Evolutionary conservation across 1,140 invertebrate species (phyloP).

Genomic region (Cyphomyrmex costatus): DNA sequence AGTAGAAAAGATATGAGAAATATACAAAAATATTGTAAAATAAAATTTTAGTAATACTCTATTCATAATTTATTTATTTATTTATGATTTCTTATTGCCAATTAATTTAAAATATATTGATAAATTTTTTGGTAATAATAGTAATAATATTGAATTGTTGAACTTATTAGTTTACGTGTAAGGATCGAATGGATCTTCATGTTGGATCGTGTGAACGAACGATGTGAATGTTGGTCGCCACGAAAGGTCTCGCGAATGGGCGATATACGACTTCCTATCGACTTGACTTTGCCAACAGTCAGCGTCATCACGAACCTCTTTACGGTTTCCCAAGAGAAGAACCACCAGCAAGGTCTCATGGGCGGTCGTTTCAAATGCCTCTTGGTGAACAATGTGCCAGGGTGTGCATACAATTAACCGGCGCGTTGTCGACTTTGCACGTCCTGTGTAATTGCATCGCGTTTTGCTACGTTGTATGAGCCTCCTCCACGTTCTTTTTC

Average conservation of each 20-base stretch:
- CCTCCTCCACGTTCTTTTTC: constrained; percentile 62
- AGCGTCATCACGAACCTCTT: constrained; percentile 57
- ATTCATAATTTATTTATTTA: background rate
- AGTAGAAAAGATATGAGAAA: background rate
- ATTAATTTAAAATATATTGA: background rate
- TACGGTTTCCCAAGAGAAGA: constrained; percentile 56
- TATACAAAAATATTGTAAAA: background rate
- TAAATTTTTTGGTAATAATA: background rate
- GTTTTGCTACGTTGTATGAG: constrained; percentile 78
- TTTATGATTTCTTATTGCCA: background rate
- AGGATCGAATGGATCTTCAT: background rate
- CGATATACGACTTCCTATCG: constrained; percentile 75
- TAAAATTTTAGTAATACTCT: background rate
- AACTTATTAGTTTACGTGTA: background rate
- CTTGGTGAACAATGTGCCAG: constrained; percentile 80
- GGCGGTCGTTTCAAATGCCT: constrained; percentile 69
- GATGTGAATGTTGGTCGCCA: constrained; percentile 33
- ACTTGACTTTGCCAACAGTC: constrained; percentile 52
- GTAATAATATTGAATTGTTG: constrained; percentile 4
- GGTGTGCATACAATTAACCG: constrained; percentile 82
- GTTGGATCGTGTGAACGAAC: constrained; percentile 44
- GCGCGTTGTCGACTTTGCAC: constrained; percentile 77
- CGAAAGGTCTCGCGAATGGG: constrained; percentile 63
- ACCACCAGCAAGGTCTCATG: constrained; percentile 62
- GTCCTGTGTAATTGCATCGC: constrained; percentile 79